Conservation (phyloP, 1,140 invertebrate genomes). For the Lucilia cuprina region DNA sequence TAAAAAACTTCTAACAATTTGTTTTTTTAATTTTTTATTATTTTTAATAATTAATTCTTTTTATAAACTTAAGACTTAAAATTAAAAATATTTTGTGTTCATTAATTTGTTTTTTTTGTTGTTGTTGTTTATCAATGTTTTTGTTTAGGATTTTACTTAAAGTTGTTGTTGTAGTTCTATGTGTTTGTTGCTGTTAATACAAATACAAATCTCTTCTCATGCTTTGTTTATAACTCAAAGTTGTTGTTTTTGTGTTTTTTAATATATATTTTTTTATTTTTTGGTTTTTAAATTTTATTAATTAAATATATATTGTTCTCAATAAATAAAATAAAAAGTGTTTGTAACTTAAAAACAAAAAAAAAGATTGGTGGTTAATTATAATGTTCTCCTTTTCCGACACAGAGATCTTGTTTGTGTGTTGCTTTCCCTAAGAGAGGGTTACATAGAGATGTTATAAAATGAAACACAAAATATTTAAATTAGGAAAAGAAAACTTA, state of each 20-base stretch:
- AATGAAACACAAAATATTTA: constrained; percentile 30
- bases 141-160: constrained; percentile 50
- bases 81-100: constrained; percentile 62
- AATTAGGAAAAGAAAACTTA: constrained; percentile 19
- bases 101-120: constrained; percentile 45
- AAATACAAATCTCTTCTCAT: constrained; percentile 29
- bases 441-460: not conserved
- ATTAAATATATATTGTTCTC: not conserved
- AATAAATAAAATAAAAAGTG: constrained; percentile 28
- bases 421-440: not conserved
- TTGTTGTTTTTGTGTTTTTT: constrained; percentile 7
- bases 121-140: constrained; percentile 20
- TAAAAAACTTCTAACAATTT: constrained; percentile 20
- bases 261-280: not conserved
- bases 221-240: constrained; percentile 24
- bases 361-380: not conserved
- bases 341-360: constrained; percentile 18
- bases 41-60: constrained; percentile 59
- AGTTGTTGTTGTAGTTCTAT: constrained; percentile 46
- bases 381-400: not conserved
- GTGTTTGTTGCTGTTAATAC: constrained; percentile 35
- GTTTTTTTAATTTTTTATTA: constrained; percentile 51
- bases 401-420: not conserved
- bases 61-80: constrained; percentile 63
- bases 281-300: not conserved